A percentile compares a stretch with the other conserved stretches of the same genome.
These are phyloP conservation scores for Larimichthys crocea DNA, from an alignment of 2,113 vertebrate species.

Conservation along the genomic window DNA sequence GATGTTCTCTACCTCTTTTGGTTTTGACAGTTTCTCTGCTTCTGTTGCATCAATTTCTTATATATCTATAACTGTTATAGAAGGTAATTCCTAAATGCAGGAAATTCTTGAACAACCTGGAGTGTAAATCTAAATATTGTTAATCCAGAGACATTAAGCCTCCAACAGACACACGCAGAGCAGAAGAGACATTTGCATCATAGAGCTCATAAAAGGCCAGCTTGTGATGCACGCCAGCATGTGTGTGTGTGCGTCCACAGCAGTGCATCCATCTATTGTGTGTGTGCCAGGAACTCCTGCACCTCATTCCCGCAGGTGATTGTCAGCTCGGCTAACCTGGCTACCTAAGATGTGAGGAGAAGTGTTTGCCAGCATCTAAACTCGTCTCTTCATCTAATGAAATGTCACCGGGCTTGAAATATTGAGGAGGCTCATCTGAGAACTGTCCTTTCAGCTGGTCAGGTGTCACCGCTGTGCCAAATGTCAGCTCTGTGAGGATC, in stretches of 20 bases:
- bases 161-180: neutral
- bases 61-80: neutral
- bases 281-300: neutral
- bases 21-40: neutral
- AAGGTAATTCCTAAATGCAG: neutral
- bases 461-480: conserved; percentile 58
- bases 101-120: neutral
- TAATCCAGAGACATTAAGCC: conserved; percentile 14
- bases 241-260: neutral
- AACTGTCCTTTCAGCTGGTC: conserved; percentile 56
- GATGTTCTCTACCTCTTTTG: too few species aligned
- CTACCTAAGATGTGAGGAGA: conserved; percentile 17
- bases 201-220: conserved; percentile 44
- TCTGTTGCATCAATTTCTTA: neutral
- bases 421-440: conserved; percentile 50
- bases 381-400: conserved; percentile 58
- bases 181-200: conserved; percentile 42
- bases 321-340: conserved; percentile 44
- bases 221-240: neutral
- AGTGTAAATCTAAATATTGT: neutral
- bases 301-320: conserved; percentile 29
- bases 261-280: neutral
- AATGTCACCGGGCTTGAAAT: conserved; percentile 69
- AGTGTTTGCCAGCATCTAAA: conserved; percentile 54
- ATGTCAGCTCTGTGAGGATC: conserved; percentile 62